Evolutionary conservation across 2,113 vertebrate species (phyloP).

Genomic region (Leuciscus idus): DNA sequence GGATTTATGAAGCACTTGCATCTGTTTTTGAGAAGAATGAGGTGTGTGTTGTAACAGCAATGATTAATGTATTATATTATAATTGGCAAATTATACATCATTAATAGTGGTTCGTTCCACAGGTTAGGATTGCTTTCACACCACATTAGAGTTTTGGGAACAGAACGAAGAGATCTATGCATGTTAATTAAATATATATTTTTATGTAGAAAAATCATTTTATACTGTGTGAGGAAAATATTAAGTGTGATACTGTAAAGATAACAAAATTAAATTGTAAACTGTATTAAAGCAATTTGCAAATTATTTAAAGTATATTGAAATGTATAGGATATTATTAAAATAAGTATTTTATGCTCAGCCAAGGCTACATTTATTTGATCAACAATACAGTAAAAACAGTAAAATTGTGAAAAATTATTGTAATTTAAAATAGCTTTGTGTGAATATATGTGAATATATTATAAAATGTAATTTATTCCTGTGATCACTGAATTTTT

Average conservation of each 20-base stretch:
- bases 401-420: no score
- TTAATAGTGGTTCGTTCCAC: neutral
- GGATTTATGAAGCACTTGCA: neutral
- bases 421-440: no score
- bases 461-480: no score
- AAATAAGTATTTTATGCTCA: no score
- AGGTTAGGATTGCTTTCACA: neutral
- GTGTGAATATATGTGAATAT: no score
- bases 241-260: neutral
- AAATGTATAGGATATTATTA: neutral
- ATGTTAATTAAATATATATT: neutral
- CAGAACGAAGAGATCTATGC: neutral
- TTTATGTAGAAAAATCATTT: neutral
- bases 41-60: neutral
- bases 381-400: no score
- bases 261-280: neutral
- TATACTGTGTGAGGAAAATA: neutral
- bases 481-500: no score
- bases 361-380: no score
- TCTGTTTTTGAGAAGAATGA: neutral
- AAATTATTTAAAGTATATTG: neutral
- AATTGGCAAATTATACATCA: neutral
- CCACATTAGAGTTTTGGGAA: neutral
- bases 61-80: neutral
- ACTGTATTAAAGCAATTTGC: neutral